phyloP scores from a whole-genome alignment of 1,140 invertebrate genomes.

The Lamellibrachia luymesi region DNA sequence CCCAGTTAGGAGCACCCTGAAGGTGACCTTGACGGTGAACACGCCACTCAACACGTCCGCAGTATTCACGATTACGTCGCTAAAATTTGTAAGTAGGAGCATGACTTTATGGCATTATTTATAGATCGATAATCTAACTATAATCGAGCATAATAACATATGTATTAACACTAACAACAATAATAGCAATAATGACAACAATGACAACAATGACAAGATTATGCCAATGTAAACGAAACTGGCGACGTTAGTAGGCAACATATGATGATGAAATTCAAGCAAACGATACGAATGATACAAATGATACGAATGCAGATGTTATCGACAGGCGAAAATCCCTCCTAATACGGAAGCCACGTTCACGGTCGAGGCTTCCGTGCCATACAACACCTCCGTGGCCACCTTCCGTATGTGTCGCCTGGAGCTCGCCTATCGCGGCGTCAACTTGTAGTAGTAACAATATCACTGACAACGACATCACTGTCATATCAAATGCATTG shows the following conservation, averaged over 20 bases:
- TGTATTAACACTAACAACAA: too few relatives aligned
- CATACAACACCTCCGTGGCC: slow-evolving; percentile 14
- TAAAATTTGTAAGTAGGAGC: not conserved
- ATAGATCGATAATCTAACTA: not conserved
- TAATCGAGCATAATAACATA: too few relatives aligned
- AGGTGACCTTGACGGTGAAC: not conserved
- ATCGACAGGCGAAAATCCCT: slow-evolving; percentile 20
- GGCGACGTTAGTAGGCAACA: too few relatives aligned
- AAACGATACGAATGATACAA: not conserved
- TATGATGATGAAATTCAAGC: not conserved
- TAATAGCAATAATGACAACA: too few relatives aligned
- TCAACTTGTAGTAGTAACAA: slow-evolving; percentile 30
- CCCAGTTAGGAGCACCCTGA: not conserved
- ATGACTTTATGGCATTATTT: not conserved
- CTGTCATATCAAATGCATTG: too few relatives aligned
- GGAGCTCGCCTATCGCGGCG: slow-evolving; percentile 23
- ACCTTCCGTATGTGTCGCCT: slow-evolving; percentile 30
- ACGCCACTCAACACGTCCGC: not conserved
- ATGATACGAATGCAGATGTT: slow-evolving; percentile 19
- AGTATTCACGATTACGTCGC: not conserved
- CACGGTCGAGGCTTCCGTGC: slow-evolving; percentile 24
- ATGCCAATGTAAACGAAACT: too few relatives aligned
- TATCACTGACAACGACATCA: too few relatives aligned
- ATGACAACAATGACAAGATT: too few relatives aligned
- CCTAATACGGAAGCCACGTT: slow-evolving; percentile 24